A percentile compares a stretch with the other conserved stretches of the same genome.
Conservation (phyloP, 2,797 vertebrate species). For the Ctenosaura bakeri region DNA sequence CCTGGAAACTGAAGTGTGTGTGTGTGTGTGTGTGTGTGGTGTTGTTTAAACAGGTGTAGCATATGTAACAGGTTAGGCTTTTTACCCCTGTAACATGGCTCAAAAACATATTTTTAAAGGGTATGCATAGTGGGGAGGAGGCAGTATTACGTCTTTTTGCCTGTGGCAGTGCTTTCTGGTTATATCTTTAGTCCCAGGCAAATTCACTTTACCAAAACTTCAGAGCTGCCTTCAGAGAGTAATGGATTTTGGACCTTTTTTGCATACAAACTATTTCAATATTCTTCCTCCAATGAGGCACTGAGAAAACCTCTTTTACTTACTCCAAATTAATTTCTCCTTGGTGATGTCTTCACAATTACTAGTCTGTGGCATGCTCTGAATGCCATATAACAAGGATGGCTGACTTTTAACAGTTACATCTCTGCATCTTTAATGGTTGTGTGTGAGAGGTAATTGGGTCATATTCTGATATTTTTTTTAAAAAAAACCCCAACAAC, state of each 20-base stretch:
- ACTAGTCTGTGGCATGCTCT: not conserved
- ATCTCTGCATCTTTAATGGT: not conserved
- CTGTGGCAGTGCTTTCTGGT: constrained; percentile 21
- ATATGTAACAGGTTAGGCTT: not conserved
- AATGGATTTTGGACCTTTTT: constrained; percentile 27
- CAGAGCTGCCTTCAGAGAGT: constrained; percentile 48
- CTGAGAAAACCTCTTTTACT: constrained; percentile 7
- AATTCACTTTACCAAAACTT: constrained; percentile 62
- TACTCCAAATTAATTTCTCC: constrained; percentile 26
- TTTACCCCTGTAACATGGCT: not conserved
- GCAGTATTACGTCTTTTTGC: constrained; percentile 16
- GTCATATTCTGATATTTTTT: not conserved
- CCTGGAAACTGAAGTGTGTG: not conserved
- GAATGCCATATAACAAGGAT: not conserved
- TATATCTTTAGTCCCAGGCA: constrained; percentile 45
- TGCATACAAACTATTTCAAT: constrained; percentile 14
- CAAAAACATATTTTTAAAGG: not conserved
- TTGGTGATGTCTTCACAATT: constrained; percentile 11
- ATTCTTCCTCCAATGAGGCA: not conserved
- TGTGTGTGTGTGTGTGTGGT: not conserved
- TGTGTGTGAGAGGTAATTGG: not conserved
- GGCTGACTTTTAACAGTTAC: not conserved
- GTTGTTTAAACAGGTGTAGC: not conserved
- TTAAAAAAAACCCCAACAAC: not conserved
- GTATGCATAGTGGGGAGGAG: not conserved